Evolutionary conservation across 2,113 vertebrate species (phyloP).

Genomic region (Melozone crissalis): DNA sequence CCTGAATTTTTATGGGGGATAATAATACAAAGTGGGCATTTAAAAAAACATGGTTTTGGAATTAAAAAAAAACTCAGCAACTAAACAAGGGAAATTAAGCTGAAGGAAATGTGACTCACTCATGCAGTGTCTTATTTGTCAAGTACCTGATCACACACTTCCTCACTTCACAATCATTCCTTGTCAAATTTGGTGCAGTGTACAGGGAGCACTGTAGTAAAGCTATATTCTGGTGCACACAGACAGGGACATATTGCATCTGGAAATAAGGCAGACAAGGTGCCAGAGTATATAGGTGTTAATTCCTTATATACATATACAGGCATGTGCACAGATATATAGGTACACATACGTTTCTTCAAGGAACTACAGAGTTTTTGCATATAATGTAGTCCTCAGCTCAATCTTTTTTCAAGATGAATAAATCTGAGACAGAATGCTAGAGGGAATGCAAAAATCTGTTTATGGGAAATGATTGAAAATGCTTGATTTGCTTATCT

Average conservation of each 20-base stretch:
- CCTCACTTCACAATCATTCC: not conserved
- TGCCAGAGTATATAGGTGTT: not conserved
- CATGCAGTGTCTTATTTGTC: not conserved
- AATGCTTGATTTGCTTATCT: constrained; percentile 3
- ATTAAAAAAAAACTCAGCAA: not conserved
- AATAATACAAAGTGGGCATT: not conserved
- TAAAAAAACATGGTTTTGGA: not conserved
- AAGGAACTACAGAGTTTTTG: not conserved
- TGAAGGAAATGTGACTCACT: not conserved
- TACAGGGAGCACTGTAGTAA: not conserved
- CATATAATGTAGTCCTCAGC: not conserved
- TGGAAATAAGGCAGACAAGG: not conserved
- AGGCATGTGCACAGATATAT: too few relatives aligned
- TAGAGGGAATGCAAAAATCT: not conserved
- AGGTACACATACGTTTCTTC: not conserved
- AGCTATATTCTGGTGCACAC: not conserved
- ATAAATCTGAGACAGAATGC: not conserved
- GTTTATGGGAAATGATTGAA: not conserved
- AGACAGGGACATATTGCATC: not conserved
- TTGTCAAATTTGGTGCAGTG: not conserved
- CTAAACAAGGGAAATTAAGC: not conserved
- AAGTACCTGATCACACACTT: not conserved
- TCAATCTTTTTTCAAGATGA: not conserved
- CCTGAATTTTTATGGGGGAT: not conserved
- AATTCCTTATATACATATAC: not conserved